phyloP scores from a whole-genome alignment of 1,140 invertebrate genomes.

The Acromyrmex heyeri region DNA sequence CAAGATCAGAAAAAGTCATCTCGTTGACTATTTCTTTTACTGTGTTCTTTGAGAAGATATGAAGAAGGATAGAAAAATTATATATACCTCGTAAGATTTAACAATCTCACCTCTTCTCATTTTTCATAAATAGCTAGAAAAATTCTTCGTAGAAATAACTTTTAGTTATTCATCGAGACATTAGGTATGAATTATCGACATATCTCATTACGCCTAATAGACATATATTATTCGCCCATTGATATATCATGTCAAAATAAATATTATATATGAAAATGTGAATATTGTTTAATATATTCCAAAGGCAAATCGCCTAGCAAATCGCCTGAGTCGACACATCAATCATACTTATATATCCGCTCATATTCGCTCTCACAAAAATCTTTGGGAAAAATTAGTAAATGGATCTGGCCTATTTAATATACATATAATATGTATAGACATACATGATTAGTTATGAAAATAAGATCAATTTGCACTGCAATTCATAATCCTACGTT shows the following conservation, averaged over 20 bases:
- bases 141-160: conserved; percentile 1
- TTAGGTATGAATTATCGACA: conserved; percentile 14
- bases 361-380: conserved; percentile 14
- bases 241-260: conserved; percentile 8
- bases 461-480: conserved; percentile 20
- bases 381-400: conserved; percentile 20
- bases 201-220: background rate
- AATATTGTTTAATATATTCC: conserved; percentile 49
- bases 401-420: conserved; percentile 16
- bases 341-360: background rate
- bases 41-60: conserved; percentile 20
- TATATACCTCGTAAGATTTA: conserved; percentile 32
- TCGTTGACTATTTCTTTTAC: conserved; percentile 56
- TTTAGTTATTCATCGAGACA: background rate
- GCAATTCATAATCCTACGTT: background rate
- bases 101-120: background rate
- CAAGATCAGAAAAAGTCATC: conserved; percentile 54
- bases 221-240: background rate
- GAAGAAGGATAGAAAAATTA: background rate
- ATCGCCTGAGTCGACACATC: background rate
- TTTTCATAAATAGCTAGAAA: conserved; percentile 8
- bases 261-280: background rate
- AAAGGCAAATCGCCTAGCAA: background rate
- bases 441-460: conserved; percentile 12
- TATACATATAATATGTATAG: background rate